Percentiles rank a stretch among this genome's conserved stretches.
Evolutionary conservation across 1,140 invertebrate genomes (phyloP).

Genomic region (Lepidurus packardi): DNA sequence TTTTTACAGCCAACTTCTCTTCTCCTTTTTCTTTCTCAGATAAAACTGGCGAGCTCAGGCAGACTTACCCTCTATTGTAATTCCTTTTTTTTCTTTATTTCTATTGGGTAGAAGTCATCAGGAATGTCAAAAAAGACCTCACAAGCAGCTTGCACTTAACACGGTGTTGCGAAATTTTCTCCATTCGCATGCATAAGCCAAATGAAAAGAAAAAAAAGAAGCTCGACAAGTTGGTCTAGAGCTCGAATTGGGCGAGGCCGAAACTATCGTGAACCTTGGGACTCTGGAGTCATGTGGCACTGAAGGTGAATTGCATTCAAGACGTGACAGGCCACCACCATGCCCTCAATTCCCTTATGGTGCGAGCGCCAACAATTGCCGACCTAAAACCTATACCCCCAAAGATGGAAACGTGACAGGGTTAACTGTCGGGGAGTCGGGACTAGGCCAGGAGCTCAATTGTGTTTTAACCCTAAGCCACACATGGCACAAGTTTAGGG

Average conservation of each 20-base stretch:
- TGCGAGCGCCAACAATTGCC: neutral
- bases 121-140: neutral
- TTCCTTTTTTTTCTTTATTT: neutral
- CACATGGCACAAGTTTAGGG: neutral
- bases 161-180: neutral
- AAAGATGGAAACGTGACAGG: constrained; percentile 6
- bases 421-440: neutral
- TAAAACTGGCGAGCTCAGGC: neutral
- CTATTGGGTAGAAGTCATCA: neutral
- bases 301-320: constrained; percentile 6
- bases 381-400: neutral
- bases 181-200: constrained; percentile 6
- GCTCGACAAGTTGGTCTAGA: too few relatives aligned
- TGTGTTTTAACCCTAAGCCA: neutral
- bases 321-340: neutral
- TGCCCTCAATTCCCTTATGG: constrained; percentile 7
- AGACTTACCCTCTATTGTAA: neutral
- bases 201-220: neutral
- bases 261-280: neutral
- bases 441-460: neutral
- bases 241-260: neutral
- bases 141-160: constrained; percentile 1
- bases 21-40: too few relatives aligned
- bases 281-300: neutral
- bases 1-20: neutral